These are phyloP conservation scores for Condylostylus longicornis DNA, from an alignment of 1,140 invertebrate species.

Conservation along the genomic window DNA sequence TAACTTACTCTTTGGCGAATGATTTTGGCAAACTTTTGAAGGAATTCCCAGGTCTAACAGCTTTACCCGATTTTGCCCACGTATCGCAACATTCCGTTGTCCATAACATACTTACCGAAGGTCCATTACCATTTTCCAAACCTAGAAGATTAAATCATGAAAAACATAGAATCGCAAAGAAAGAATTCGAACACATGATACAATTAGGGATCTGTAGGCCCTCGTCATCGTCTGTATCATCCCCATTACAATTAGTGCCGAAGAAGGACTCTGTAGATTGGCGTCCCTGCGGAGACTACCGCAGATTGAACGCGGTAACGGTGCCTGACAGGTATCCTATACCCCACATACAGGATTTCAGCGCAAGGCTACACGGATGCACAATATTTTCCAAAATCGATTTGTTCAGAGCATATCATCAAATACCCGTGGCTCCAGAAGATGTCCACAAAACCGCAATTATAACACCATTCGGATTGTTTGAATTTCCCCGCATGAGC, in stretches of 20 bases:
- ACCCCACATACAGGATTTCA: constrained; percentile 21
- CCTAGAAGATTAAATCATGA: constrained; percentile 24
- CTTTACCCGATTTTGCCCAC: neutral
- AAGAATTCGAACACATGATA: constrained; percentile 21
- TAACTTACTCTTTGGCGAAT: neutral
- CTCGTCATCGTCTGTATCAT: constrained; percentile 17
- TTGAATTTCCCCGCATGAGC: constrained; percentile 17
- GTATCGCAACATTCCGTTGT: constrained; percentile 4
- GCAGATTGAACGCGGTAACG: constrained; percentile 30
- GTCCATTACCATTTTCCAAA: constrained; percentile 19
- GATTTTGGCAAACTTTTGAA: no score
- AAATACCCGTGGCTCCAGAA: constrained; percentile 20
- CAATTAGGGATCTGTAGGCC: constrained; percentile 16
- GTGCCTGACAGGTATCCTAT: constrained; percentile 31
- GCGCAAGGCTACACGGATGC: constrained; percentile 18
- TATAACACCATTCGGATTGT: constrained; percentile 23
- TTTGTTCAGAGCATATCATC: constrained; percentile 35
- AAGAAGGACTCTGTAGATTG: constrained; percentile 30
- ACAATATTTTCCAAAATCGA: constrained; percentile 34
- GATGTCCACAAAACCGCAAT: constrained; percentile 29
- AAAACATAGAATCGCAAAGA: constrained; percentile 12
- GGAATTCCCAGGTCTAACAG: no score
- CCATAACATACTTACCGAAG: constrained; percentile 15
- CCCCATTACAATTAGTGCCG: constrained; percentile 28
- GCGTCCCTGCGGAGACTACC: constrained; percentile 36